Evolutionary conservation across 2,797 vertebrate genomes (phyloP).

Genomic region (Picus viridis): DNA sequence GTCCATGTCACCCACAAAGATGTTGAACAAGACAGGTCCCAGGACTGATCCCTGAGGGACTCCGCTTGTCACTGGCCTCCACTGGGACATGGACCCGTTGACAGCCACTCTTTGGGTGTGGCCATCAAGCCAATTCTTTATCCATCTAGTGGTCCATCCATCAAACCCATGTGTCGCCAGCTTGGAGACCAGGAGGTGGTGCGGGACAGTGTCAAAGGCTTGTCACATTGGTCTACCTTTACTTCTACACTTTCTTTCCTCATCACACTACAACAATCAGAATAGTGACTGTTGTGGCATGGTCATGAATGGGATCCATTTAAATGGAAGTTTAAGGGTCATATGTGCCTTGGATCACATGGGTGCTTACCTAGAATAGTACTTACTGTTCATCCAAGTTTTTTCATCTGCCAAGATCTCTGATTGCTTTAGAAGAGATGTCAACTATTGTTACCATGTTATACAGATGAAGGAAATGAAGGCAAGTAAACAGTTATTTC

Average conservation of each 20-base stretch:
- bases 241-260: not conserved
- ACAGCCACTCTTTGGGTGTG: no score
- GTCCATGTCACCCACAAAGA: no score
- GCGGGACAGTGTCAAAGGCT: no score
- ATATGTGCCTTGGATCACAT: not conserved
- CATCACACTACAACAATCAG: not conserved
- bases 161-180: no score
- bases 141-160: no score
- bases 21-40: no score
- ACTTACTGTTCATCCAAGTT: not conserved
- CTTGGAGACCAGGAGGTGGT: no score
- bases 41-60: no score
- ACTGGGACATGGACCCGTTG: no score
- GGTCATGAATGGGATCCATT: not conserved
- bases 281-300: not conserved
- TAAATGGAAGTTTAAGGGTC: not conserved
- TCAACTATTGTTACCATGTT: not conserved
- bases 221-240: not conserved
- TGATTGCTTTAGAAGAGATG: not conserved
- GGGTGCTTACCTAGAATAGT: not conserved
- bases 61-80: no score
- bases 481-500: not conserved
- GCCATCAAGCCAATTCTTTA: no score
- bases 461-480: not conserved
- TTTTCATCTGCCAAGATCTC: not conserved